Evolutionary conservation across 2,113 vertebrate species (phyloP).

Genomic region (Haemorhous mexicanus): DNA sequence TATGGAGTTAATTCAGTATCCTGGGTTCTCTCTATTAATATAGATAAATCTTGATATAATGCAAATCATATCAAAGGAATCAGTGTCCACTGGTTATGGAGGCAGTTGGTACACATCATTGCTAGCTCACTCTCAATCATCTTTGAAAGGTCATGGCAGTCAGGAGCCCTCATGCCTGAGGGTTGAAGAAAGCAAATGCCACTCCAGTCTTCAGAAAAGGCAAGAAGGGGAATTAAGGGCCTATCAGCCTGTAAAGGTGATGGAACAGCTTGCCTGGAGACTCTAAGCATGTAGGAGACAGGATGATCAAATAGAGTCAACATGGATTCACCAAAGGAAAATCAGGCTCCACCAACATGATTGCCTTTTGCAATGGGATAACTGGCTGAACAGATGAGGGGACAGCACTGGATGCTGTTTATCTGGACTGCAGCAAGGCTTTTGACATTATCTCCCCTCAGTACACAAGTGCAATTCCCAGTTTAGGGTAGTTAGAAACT

Average conservation of each 20-base stretch:
- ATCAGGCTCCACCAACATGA: neutral
- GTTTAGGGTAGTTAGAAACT: neutral
- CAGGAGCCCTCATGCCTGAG: neutral
- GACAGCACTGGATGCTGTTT: neutral
- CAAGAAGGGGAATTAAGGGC: neutral
- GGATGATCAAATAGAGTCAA: neutral
- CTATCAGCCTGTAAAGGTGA: neutral
- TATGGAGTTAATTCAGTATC: neutral
- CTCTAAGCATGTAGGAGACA: neutral
- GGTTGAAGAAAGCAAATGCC: neutral
- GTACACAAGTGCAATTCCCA: neutral
- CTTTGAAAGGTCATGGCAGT: neutral
- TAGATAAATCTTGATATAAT: neutral
- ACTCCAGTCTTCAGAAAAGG: neutral
- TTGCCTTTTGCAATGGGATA: neutral
- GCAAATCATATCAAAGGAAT: neutral
- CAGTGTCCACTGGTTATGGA: neutral
- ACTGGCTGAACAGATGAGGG: neutral
- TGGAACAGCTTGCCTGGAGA: fast-evolving
- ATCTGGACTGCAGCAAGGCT: neutral
- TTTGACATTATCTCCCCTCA: neutral
- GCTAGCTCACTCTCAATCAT: neutral
- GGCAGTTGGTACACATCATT: neutral
- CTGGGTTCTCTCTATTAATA: neutral
- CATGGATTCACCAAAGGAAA: neutral